Base-by-base conservation (phyloP, 2,888 invertebrate species). In the Merodon equestris region DNA sequence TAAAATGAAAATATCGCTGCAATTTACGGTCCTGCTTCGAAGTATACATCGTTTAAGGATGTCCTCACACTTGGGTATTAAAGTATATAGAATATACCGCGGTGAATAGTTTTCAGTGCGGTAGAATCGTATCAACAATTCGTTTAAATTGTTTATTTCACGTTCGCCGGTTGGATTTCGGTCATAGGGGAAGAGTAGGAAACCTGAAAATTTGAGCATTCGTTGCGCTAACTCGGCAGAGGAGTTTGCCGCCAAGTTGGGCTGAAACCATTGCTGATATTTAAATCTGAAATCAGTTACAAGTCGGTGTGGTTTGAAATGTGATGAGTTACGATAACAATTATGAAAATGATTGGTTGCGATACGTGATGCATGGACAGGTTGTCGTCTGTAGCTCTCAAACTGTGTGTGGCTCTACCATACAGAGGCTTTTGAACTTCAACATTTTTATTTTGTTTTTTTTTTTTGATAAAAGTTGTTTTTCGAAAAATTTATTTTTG, bases 21-120 rank as follows among this genome's bases (percentile, higher is more conserved):
- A 85, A 70, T 87, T 84, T 0, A 86, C 81, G 0, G 71, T 63
- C 27, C 53, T 48, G 1, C 84, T 85, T 15, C 83, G 84, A 45
- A 88, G 73, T n/a, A 83, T 81, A 12, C 87, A 87, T 9, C 86
- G 84, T 36, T 84, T 38, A 7, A 88, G 61, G 7, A 88, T 36
- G 14, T 86, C 83, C 1, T 83, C 76, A 56, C 88, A 88, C 42
- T 85, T 85, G 1, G 86, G 85, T 5, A 87, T 83, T 61, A 88
- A 51, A 1, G 81, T 40, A 3, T 82, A 81, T 34, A 88, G 44
- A 48, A 87, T 86, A 13, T 84, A 83, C n/a, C 84, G 82, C 12
- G 84, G 82, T 13, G 86, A 85, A 83, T 88, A 88, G 9, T 70
- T 84, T 9, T 73, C 82, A 42, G 77, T 82, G 53, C 86, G 85